Evolutionary conservation across 1,140 invertebrate genomes (phyloP).

Genomic region (Heliconius eleuchia): DNA sequence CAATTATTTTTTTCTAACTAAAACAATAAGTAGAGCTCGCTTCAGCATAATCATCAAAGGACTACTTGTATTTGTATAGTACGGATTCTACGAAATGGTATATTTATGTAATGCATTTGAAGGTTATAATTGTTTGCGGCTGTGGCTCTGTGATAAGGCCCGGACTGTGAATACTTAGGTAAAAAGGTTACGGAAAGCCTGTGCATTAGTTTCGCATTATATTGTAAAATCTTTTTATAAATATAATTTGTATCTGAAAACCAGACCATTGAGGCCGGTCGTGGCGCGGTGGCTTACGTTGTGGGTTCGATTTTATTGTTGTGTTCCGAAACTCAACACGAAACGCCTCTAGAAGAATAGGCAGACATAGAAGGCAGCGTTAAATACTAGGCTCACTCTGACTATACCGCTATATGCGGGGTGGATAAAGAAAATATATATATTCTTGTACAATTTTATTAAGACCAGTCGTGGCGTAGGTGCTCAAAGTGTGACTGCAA

Average conservation of each 20-base stretch:
- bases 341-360: too few species aligned
- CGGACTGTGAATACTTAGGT: constrained; percentile 1
- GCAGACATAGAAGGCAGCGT: too few species aligned
- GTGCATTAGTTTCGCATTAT: constrained; percentile 8
- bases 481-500: too few species aligned
- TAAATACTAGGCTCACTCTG: too few species aligned
- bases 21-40: not conserved
- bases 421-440: not conserved
- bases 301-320: too few species aligned
- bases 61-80: constrained; percentile 23
- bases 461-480: too few species aligned
- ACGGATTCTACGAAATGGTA: constrained; percentile 27
- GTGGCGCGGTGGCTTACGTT: too few species aligned
- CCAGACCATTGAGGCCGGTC: too few species aligned
- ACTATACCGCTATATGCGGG: too few species aligned
- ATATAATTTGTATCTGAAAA: not conserved
- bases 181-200: constrained; percentile 8
- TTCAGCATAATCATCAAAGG: constrained; percentile 21
- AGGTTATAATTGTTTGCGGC: constrained; percentile 31
- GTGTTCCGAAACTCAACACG: too few species aligned
- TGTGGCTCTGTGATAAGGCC: constrained; percentile 27
- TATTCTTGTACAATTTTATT: too few species aligned
- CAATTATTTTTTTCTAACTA: constrained; percentile 5
- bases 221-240: not conserved
- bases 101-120: constrained; percentile 29